Evolutionary conservation across 2,888 invertebrate species (phyloP), one percentile per base, ranked within the genome.

Genomic region (Andrena minutula): DNA sequence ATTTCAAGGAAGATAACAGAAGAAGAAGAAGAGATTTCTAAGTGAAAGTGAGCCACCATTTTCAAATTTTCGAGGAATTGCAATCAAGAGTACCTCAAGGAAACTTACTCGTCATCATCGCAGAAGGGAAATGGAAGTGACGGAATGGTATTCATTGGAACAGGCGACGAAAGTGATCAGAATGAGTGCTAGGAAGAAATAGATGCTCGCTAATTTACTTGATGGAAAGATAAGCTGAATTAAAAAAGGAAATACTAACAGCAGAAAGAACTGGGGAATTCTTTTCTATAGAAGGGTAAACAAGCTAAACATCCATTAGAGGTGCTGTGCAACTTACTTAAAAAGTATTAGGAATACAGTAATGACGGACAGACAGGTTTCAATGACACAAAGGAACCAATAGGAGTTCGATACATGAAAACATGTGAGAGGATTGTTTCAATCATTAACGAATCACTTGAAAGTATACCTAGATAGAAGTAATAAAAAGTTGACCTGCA

Each of bases 71-170:
- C 16, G 26, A 41, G 16, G 6, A 63, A 47, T 47, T 47, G 12
- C 26, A 20, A 47, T 12, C 1, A 26, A 65, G 3, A 26, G 16
- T 16, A n/a, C 20, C 16, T 26, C 2, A 30, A 20, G 30, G 12
- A 47, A 30, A 30, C 28, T 60, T 47, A 16, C 10, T 47, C 8
- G 35, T 26, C 26, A 20, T 56, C n/a, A 1, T 26, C 28, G 3
- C 6, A 47, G 26, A 51, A 56, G 53, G 56, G 83, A 82, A 73
- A 82, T 83, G 83, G 83, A 84, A 79, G 71, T 83, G 23, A 83
- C 79, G n/a, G 83, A 75, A 72, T 83, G 83, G 83, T 72, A 56
- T 16, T 49, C 56, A 47, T 23, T 47, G 60, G 47, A 41, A 51
- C 28, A 47, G 64, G 51, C 8, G 69, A 63, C 23, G 51, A 70